Evolutionary conservation across 2,888 invertebrate species (phyloP).

Genomic region (Eupithecia subfuscata): DNA sequence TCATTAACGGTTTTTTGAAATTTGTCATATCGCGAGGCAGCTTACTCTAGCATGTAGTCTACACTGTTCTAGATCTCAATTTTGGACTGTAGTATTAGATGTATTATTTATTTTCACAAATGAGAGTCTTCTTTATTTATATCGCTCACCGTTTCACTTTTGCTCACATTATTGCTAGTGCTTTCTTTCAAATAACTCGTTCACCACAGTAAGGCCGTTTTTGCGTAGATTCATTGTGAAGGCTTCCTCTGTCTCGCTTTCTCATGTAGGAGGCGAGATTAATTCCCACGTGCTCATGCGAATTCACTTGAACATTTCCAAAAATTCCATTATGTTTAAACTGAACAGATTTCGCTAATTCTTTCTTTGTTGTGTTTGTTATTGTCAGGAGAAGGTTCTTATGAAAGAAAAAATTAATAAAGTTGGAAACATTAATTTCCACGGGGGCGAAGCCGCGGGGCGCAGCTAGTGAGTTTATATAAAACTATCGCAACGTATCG

Average conservation of each 20-base stretch:
- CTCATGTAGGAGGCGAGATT: neutral
- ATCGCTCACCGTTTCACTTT: neutral
- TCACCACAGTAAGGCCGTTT: neutral
- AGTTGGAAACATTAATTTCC: too few species aligned
- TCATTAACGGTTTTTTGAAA: neutral
- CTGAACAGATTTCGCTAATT: too few species aligned
- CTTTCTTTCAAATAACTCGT: neutral
- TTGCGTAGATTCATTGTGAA: neutral
- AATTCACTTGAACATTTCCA: neutral
- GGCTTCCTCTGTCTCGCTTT: conserved; percentile 4
- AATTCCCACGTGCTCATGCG: neutral
- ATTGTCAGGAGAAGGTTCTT: too few species aligned
- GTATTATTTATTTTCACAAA: neutral
- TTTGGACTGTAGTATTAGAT: neutral
- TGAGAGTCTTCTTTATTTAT: neutral
- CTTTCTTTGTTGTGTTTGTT: too few species aligned
- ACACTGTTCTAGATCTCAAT: neutral
- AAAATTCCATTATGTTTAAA: conserved; percentile 5
- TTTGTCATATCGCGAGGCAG: neutral
- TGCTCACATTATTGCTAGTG: neutral
- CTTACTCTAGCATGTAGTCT: too few species aligned
- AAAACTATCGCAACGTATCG: too few species aligned
- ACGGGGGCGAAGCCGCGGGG: too few species aligned
- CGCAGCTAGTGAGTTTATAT: too few species aligned
- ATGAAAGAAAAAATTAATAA: too few species aligned